phyloP scores from a whole-genome alignment of 2,113 vertebrate genomes.

The Hypanus sabinus region DNA sequence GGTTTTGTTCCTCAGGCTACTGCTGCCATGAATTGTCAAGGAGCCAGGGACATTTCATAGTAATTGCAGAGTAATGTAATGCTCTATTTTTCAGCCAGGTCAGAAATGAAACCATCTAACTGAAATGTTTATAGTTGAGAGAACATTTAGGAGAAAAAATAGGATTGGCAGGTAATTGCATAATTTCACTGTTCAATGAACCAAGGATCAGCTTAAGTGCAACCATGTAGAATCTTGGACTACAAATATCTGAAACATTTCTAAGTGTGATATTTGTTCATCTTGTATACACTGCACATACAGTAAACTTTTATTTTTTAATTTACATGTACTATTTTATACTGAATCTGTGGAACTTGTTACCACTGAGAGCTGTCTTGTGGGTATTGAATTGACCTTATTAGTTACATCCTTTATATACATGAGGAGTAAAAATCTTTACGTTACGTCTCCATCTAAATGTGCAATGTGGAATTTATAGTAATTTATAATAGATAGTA shows the following conservation, averaged over 20 bases:
- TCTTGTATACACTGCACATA: neutral
- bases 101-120: neutral
- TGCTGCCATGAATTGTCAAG: slow-evolving; percentile 28
- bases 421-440: too few species aligned
- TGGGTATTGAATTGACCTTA: too few species aligned
- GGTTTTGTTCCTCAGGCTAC: neutral
- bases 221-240: neutral
- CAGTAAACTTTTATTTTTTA: too few species aligned
- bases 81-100: neutral
- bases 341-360: too few species aligned
- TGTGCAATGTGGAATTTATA: too few species aligned
- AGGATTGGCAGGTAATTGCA: slow-evolving; percentile 2
- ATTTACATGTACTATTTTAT: too few species aligned
- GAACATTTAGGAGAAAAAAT: neutral
- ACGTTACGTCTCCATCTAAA: too few species aligned
- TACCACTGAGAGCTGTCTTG: too few species aligned
- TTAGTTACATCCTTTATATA: too few species aligned
- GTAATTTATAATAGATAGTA: too few species aligned
- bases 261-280: neutral
- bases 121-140: slow-evolving; percentile 16
- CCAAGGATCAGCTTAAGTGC: neutral
- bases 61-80: neutral
- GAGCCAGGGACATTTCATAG: slow-evolving; percentile 34
- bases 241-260: neutral
- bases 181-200: slow-evolving; percentile 3